Evolutionary conservation across 2,888 invertebrate species (phyloP).

Genomic region (Ophion slaviceki): DNA sequence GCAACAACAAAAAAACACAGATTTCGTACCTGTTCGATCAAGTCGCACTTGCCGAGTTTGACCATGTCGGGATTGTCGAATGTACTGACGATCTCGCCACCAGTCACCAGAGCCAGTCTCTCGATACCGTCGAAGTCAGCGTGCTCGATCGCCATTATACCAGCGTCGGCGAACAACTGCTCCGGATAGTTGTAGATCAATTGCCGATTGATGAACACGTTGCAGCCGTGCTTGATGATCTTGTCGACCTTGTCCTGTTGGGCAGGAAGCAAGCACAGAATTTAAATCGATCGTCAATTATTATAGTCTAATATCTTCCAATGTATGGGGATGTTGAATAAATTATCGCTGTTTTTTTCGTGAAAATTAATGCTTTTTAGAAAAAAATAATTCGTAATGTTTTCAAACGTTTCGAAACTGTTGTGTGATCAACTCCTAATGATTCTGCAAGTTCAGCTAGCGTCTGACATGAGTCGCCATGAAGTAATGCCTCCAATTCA

Average conservation of each 20-base stretch:
- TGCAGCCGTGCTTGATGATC: slow-evolving; percentile 96
- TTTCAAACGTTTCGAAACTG: too few species aligned
- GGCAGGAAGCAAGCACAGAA: background rate
- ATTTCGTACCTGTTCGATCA: slow-evolving; percentile 93
- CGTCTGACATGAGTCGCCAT: too few species aligned
- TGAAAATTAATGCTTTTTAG: too few species aligned
- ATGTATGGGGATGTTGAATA: too few species aligned
- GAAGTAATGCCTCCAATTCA: too few species aligned
- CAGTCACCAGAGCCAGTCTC: slow-evolving; percentile 97
- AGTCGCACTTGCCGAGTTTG: slow-evolving; percentile 96
- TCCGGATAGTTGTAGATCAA: slow-evolving; percentile 99
- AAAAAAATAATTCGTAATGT: too few species aligned
- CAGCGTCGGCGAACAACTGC: slow-evolving; percentile 99
- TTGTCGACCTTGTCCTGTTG: slow-evolving; percentile 95
- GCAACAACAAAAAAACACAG: background rate
- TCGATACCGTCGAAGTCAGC: slow-evolving; percentile 99
- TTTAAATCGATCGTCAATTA: background rate
- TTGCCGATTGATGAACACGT: slow-evolving; percentile 99
- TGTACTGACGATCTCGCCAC: slow-evolving; percentile 99
- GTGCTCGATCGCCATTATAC: slow-evolving; percentile 99
- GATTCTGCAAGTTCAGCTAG: too few species aligned
- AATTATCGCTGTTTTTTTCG: too few species aligned
- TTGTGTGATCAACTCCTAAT: too few species aligned
- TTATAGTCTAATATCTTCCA: background rate
- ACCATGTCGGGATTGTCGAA: slow-evolving; percentile 97